phyloP scores from a whole-genome alignment of 2,888 invertebrate species.

The Apomyelois bistriatella region DNA sequence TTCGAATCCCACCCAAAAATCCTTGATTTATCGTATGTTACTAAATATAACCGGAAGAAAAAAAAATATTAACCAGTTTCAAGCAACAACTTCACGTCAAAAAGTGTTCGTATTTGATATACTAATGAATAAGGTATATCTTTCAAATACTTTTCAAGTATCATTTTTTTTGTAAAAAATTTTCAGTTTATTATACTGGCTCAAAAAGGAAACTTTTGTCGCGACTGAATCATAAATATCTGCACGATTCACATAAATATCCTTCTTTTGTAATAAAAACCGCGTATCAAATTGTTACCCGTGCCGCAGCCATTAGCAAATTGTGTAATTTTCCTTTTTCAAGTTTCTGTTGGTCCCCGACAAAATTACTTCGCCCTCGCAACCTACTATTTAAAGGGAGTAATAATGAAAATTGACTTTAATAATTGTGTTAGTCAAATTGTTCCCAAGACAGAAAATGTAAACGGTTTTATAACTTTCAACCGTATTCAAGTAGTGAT shows the following conservation, averaged over 20 bases:
- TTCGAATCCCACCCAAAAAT: too few species aligned
- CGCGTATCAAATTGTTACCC: slow-evolving; percentile 64
- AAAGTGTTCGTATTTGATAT: too few species aligned
- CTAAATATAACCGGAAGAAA: too few species aligned
- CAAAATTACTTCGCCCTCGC: slow-evolving; percentile 68
- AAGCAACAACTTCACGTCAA: too few species aligned
- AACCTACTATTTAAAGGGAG: slow-evolving; percentile 59
- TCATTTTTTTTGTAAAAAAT: too few species aligned
- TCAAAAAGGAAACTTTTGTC: neutral
- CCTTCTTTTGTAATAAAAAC: slow-evolving; percentile 52
- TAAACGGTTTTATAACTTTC: slow-evolving; percentile 12
- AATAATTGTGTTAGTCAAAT: slow-evolving; percentile 56
- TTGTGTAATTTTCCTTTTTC: slow-evolving; percentile 76
- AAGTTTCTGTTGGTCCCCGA: slow-evolving; percentile 63
- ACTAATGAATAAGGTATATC: too few species aligned
- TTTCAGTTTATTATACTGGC: too few species aligned
- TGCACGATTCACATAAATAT: neutral
- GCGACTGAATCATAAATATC: neutral
- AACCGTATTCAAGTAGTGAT: neutral
- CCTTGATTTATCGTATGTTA: too few species aligned
- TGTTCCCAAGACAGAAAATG: slow-evolving; percentile 34
- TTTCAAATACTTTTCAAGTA: too few species aligned
- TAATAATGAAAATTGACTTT: slow-evolving; percentile 67
- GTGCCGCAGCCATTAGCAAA: slow-evolving; percentile 66
- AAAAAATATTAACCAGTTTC: too few species aligned